Evolutionary conservation across 2,888 invertebrate genomes (phyloP).

Genomic region (Bombyx huttoni): DNA sequence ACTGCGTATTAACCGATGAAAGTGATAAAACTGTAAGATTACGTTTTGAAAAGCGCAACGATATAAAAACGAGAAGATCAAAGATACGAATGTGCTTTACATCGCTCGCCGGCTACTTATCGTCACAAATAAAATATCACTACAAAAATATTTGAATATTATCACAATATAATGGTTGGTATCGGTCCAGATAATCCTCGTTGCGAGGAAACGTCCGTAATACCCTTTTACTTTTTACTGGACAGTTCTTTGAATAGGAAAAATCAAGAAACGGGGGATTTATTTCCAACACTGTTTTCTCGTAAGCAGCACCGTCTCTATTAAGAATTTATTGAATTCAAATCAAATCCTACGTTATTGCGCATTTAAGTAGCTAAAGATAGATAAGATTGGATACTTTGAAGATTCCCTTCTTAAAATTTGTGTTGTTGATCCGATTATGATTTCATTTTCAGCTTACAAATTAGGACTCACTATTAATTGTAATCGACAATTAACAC

Average conservation of each 20-base stretch:
- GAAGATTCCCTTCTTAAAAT: too few relatives aligned
- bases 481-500: too few relatives aligned
- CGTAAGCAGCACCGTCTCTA: too few relatives aligned
- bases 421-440: too few relatives aligned
- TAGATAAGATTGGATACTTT: too few relatives aligned
- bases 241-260: slow-evolving; percentile 41
- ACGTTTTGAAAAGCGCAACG: slow-evolving; percentile 10
- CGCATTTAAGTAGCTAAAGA: too few relatives aligned
- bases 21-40: neutral
- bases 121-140: slow-evolving; percentile 59
- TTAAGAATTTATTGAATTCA: too few relatives aligned
- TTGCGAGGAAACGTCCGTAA: slow-evolving; percentile 27
- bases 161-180: slow-evolving; percentile 48
- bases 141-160: slow-evolving; percentile 61
- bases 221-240: slow-evolving; percentile 49
- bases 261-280: slow-evolving; percentile 1
- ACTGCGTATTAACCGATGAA: neutral
- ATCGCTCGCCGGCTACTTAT: slow-evolving; percentile 23
- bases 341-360: too few relatives aligned
- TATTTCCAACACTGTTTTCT: neutral
- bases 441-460: too few relatives aligned
- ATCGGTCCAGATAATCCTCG: slow-evolving; percentile 46
- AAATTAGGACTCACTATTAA: too few relatives aligned
- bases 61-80: slow-evolving; percentile 36
- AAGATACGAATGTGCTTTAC: slow-evolving; percentile 31